Percentiles rank a stretch among this genome's conserved stretches.
phyloP scores from a whole-genome alignment of 2,797 vertebrate species.

The Sphaeramia orbicularis region DNA sequence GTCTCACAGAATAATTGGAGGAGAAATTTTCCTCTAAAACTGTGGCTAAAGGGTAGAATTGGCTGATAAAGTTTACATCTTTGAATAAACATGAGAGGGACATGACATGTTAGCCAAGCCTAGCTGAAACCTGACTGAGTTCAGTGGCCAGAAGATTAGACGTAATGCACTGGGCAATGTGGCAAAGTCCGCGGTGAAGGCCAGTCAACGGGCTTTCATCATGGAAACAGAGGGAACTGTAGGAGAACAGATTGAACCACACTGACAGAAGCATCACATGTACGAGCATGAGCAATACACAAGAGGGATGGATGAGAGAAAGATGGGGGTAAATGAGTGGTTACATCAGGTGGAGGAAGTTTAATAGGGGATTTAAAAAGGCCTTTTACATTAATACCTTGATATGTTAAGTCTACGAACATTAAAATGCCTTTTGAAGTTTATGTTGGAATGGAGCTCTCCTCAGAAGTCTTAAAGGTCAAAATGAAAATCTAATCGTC shows the following conservation, averaged over 20 bases:
- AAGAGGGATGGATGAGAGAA: constrained; percentile 16
- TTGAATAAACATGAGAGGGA: constrained; percentile 6
- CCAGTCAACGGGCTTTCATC: constrained; percentile 46
- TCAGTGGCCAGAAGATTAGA: constrained; percentile 44
- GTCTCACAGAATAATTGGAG: background rate
- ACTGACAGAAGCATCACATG: constrained; percentile 38
- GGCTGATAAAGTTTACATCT: background rate
- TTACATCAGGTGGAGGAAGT: constrained; percentile 11
- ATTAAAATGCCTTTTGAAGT: constrained; percentile 54
- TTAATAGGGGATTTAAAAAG: constrained; percentile 34
- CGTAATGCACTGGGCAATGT: constrained; percentile 70
- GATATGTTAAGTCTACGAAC: constrained; percentile 43
- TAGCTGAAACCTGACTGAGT: constrained; percentile 18
- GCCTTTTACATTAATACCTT: constrained; percentile 41
- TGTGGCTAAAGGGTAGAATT: background rate
- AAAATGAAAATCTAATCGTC: constrained; percentile 60
- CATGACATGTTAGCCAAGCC: constrained; percentile 18
- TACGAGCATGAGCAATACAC: constrained; percentile 21
- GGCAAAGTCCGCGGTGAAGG: constrained; percentile 64
- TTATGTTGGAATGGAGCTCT: constrained; percentile 30
- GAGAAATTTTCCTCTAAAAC: background rate
- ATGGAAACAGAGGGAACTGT: constrained; percentile 27
- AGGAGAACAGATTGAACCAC: constrained; percentile 32
- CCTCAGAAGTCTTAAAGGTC: constrained; percentile 76
- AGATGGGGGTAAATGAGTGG: background rate